These are phyloP conservation scores for Zaprionus davidi DNA, from an alignment of 1,140 invertebrate species.

Conservation along the genomic window DNA sequence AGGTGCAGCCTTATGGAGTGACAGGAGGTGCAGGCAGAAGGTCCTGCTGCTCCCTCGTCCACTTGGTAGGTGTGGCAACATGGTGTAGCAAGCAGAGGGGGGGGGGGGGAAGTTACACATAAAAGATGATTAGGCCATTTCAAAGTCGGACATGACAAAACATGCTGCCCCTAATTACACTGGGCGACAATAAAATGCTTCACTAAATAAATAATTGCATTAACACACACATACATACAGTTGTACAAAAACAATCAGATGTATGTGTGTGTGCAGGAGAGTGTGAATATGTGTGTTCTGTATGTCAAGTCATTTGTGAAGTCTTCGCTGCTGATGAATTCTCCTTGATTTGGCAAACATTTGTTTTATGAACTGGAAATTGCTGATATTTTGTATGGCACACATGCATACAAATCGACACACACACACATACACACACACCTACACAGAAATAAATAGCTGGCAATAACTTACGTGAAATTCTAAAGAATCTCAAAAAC, in stretches of 20 bases:
- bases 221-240: neutral
- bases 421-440: neutral
- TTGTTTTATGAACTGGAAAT: conserved; percentile 34
- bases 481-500: neutral
- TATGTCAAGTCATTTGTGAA: conserved; percentile 12
- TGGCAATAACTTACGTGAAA: neutral
- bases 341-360: conserved; percentile 25
- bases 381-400: conserved; percentile 25
- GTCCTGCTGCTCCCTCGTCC: neutral
- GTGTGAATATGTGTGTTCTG: neutral
- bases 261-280: neutral
- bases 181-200: conserved; percentile 64
- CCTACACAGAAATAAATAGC: neutral
- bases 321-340: conserved; percentile 25
- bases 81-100: neutral
- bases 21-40: neutral
- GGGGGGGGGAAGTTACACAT: conserved; percentile 28
- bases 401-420: neutral
- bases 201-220: conserved; percentile 55
- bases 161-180: conserved; percentile 64
- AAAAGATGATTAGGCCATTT: conserved; percentile 79
- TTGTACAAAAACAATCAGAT: neutral
- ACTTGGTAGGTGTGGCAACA: neutral
- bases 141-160: conserved; percentile 51
- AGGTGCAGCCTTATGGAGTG: conserved; percentile 47